Evolutionary conservation across 2,888 invertebrate species (phyloP).

Genomic region (Peribatodes rhomboidaria): DNA sequence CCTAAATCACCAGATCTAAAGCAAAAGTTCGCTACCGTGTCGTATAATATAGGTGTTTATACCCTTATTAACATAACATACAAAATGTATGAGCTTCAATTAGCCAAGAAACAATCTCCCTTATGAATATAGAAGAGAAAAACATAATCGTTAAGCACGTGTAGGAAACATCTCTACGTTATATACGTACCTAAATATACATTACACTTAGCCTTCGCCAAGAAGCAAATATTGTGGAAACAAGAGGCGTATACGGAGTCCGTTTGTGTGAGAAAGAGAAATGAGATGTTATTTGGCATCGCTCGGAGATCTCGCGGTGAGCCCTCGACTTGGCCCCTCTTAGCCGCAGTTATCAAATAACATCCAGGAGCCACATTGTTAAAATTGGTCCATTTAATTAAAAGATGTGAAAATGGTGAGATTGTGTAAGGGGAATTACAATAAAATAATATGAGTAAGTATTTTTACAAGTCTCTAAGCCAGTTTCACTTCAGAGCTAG

Average conservation of each 20-base stretch:
- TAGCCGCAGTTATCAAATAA: slow-evolving; percentile 49
- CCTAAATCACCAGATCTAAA: not conserved
- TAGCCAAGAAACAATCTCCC: slow-evolving; percentile 24
- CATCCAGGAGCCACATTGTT: slow-evolving; percentile 28
- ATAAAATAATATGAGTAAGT: too few relatives aligned
- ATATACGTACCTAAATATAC: slow-evolving; percentile 55
- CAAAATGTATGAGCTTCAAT: slow-evolving; percentile 24
- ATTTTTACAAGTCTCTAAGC: too few relatives aligned
- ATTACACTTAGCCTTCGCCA: slow-evolving; percentile 47
- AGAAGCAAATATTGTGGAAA: slow-evolving; percentile 56
- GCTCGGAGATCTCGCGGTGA: slow-evolving; percentile 56
- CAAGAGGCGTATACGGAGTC: slow-evolving; percentile 28
- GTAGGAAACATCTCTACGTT: slow-evolving; percentile 25
- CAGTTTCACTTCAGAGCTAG: too few relatives aligned
- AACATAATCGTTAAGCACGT: slow-evolving; percentile 35
- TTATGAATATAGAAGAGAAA: slow-evolving; percentile 30
- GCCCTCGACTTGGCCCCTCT: slow-evolving; percentile 49
- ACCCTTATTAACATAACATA: slow-evolving; percentile 17
- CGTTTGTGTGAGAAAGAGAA: slow-evolving; percentile 48
- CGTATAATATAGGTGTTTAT: not conserved
- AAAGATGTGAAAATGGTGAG: not conserved
- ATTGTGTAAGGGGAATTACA: not conserved
- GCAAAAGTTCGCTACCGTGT: not conserved
- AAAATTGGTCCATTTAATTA: slow-evolving; percentile 17
- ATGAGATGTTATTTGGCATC: slow-evolving; percentile 54